Conservation (phyloP, 2,113 vertebrate genomes). For the Corythaixoides concolor region DNA sequence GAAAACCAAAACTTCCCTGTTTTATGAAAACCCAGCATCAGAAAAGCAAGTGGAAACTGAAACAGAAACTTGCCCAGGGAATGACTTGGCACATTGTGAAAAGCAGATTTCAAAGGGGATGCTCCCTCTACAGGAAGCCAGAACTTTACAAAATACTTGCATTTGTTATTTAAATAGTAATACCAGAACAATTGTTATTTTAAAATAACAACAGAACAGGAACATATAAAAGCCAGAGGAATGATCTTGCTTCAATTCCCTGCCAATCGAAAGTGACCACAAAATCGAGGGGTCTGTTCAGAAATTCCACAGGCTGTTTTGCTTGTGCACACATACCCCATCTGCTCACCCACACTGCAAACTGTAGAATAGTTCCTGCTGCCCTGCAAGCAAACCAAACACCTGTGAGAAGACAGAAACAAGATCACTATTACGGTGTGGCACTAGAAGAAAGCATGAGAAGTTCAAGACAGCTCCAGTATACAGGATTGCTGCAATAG, state of each 20-base stretch:
- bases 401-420: not conserved
- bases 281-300: rapidly evolving
- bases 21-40: not conserved
- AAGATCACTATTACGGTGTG: not conserved
- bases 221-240: not conserved
- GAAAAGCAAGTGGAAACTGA: slow-evolving; percentile 6
- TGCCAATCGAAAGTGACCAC: not conserved
- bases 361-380: not conserved
- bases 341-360: not conserved
- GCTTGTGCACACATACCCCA: not conserved
- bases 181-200: not conserved
- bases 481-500: not conserved
- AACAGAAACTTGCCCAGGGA: not conserved
- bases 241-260: not conserved
- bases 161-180: not conserved
- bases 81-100: not conserved
- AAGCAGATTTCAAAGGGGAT: not conserved
- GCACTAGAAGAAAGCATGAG: not conserved
- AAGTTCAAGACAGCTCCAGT: not conserved
- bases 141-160: not conserved
- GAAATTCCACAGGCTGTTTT: not conserved
- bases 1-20: not conserved
- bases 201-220: not conserved
- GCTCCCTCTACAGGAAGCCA: not conserved
- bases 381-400: not conserved